Base-by-base conservation (phyloP, 2,797 vertebrate species). In the Mallotus villosus region DNA sequence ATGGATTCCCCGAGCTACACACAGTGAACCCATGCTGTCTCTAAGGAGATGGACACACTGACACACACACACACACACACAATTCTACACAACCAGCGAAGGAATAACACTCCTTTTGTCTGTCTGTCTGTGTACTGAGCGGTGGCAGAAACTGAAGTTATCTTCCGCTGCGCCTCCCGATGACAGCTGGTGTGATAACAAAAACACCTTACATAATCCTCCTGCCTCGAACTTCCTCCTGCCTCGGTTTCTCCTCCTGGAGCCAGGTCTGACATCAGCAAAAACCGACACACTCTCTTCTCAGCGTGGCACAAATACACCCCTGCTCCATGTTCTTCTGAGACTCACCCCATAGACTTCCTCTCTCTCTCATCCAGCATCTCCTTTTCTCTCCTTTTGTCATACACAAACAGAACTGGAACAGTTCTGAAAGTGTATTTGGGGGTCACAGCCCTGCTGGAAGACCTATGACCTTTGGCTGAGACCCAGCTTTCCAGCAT, bases 1-100 rank as follows among this genome's bases (percentile, higher is more conserved):
- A 90, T 83, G 77, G 72, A 87, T 88, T 78, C 71, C 67, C 66
- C 27, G 41, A 79, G 75, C 80, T 65, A 67, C 29, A n/a, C 74
- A 67, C 70, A 76, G 80, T 74, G 59, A 78, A 75, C 73, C 34
- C 63, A 68, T 22, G 27, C 51, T 11, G 6, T 29, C 24, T 8
- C 64, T 17, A 32, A 67, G 32, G 41, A 6, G 21, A 66, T 21
- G 57, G 53, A 71, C 71, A 63, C 5, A 12, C 65, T 46, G 21
- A 57, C 58, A 71, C 73, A 60, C 11, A 17, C 64, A 71, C 73
- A 60, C 11, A 17, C 64, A 55, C 59, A 27, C 79, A n/a, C 29
- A 69, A 22, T 57, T 21, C 11, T 29, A 67, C 22, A 22, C 65
- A 25, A 19, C 53, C 46, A 22, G 17, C 4, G 51, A 17, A 17